Evolutionary conservation across 2,113 vertebrate genomes (phyloP).

Genomic region (Ibidorhyncha struthersii): DNA sequence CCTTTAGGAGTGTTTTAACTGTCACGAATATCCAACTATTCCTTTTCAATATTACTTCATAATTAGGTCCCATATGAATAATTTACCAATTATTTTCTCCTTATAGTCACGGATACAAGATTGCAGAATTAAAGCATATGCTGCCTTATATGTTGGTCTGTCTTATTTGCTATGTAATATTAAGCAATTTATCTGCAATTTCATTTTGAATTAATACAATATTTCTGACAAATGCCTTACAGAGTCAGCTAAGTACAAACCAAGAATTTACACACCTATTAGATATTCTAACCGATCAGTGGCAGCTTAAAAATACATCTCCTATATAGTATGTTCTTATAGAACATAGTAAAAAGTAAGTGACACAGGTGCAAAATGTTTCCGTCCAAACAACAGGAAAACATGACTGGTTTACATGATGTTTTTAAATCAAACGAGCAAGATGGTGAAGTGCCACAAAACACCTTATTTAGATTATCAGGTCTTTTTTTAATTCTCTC

Average conservation of each 20-base stretch:
- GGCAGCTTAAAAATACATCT: not conserved
- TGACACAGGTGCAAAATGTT: not conserved
- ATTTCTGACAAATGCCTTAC: not conserved
- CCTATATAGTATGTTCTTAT: not conserved
- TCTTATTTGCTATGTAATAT: not conserved
- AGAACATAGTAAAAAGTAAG: not conserved
- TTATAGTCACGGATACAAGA: not conserved
- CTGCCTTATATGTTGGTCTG: not conserved
- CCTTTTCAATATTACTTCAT: not conserved
- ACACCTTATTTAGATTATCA: not conserved
- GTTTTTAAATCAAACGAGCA: not conserved
- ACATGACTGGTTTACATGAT: not conserved
- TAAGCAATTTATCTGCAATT: not conserved
- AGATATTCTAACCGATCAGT: not conserved
- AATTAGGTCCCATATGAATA: not conserved
- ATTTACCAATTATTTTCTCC: not conserved
- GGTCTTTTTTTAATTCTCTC: not conserved
- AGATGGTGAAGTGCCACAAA: not conserved
- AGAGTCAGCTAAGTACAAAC: not conserved
- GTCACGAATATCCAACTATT: not conserved
- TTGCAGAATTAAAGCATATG: not conserved
- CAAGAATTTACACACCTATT: not conserved
- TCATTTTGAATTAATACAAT: not conserved
- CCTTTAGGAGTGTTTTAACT: not conserved
- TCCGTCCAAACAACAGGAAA: not conserved